These are phyloP conservation scores for Brenthis hecate DNA, from an alignment of 2,888 invertebrate species.

Conservation along the genomic window DNA sequence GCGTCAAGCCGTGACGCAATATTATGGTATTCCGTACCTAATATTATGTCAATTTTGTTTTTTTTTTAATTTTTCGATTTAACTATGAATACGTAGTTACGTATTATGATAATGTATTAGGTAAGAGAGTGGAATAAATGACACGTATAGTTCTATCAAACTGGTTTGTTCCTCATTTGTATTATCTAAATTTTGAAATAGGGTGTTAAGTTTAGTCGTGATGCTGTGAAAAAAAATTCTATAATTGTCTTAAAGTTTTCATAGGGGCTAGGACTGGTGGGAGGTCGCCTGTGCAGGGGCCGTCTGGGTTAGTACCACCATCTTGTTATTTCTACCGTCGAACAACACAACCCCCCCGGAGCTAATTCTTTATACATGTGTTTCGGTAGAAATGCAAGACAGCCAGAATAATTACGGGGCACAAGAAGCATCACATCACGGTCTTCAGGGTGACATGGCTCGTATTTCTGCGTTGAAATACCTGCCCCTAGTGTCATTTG, in stretches of 20 bases:
- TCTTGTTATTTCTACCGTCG: constrained; percentile 11
- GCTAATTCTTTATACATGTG: not conserved
- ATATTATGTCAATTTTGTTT: too few species aligned
- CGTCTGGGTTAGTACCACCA: constrained; percentile 10
- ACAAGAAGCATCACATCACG: not conserved
- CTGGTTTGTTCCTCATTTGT: not conserved
- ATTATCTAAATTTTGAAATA: not conserved
- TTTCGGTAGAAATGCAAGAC: constrained; percentile 15
- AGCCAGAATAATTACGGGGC: constrained; percentile 7
- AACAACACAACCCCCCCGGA: not conserved
- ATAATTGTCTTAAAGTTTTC: not conserved
- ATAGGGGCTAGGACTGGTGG: constrained; percentile 5
- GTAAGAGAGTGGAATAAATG: constrained; percentile 11
- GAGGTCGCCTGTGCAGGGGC: constrained; percentile 7
- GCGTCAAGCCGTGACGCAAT: too few species aligned
- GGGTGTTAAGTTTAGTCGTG: not conserved
- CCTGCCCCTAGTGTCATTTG: not conserved
- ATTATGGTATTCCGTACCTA: too few species aligned
- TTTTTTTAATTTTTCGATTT: too few species aligned
- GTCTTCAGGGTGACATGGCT: constrained; percentile 1
- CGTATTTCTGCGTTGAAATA: not conserved
- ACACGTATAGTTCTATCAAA: not conserved
- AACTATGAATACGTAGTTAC: not conserved
- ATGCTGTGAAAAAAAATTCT: too few species aligned
- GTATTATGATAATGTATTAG: not conserved